Percentiles rank a stretch among this genome's conserved stretches.
These are phyloP conservation scores for Notechis scutatus DNA, from an alignment of 2,113 vertebrate species.

Conservation along the genomic window DNA sequence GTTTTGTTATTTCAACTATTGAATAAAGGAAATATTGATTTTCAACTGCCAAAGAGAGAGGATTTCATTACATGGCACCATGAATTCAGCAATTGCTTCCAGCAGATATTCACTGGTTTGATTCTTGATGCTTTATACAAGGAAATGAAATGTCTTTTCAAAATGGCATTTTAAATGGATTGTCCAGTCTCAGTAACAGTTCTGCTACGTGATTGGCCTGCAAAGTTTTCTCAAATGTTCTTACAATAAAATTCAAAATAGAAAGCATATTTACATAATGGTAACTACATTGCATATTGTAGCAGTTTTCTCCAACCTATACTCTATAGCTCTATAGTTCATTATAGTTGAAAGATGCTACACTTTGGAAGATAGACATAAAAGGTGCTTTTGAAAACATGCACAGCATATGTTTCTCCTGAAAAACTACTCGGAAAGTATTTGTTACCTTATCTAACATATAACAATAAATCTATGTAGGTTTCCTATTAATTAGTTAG, in stretches of 20 bases:
- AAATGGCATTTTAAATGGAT: constrained; percentile 41
- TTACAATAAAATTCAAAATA: constrained; percentile 14
- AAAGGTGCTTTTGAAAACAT: background rate
- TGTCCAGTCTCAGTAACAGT: constrained; percentile 19
- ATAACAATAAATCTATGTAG: background rate
- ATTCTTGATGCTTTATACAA: constrained; percentile 42
- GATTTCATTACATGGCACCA: constrained; percentile 33
- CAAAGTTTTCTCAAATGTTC: constrained; percentile 3
- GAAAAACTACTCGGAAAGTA: background rate
- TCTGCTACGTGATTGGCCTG: constrained; percentile 14
- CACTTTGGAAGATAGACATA: background rate
- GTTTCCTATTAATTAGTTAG: background rate
- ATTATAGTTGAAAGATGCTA: background rate
- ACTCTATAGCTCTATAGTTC: background rate
- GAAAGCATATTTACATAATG: background rate
- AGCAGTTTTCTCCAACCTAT: background rate
- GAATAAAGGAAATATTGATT: constrained; percentile 43
- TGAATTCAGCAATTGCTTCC: constrained; percentile 9
- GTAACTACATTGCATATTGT: background rate
- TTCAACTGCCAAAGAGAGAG: constrained; percentile 6
- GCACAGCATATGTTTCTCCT: background rate
- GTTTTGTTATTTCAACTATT: constrained; percentile 28
- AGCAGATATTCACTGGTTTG: constrained; percentile 11
- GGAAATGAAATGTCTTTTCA: constrained; percentile 21
- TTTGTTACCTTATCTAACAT: background rate